These are phyloP conservation scores for Gallinago media DNA, from an alignment of 2,113 vertebrate species.

Conservation along the genomic window DNA sequence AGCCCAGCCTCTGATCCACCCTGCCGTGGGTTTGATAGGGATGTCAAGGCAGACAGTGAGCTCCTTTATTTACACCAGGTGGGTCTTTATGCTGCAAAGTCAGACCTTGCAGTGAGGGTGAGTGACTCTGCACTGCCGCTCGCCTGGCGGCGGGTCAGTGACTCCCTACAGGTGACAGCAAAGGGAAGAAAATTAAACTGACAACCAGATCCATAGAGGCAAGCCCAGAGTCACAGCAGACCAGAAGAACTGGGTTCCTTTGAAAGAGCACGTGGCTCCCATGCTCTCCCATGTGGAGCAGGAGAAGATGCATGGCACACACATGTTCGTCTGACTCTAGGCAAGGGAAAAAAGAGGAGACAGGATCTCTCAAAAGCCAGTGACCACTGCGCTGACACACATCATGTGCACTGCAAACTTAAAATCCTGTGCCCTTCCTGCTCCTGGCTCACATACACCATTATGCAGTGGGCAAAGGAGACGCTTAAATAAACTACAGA, in stretches of 20 bases:
- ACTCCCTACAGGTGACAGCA: neutral
- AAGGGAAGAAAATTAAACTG: neutral
- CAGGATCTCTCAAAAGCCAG: neutral
- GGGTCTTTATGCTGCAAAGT: neutral
- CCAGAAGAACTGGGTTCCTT: neutral
- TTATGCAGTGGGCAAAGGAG: neutral
- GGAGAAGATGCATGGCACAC: neutral
- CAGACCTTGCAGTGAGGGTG: neutral
- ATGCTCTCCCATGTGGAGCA: rapidly evolving
- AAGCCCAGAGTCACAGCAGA: neutral
- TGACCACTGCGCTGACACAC: neutral
- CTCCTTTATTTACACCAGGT: neutral
- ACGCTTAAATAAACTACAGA: neutral
- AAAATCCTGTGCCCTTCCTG: neutral
- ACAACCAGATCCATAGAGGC: neutral
- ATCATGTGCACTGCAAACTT: neutral
- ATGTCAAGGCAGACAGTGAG: neutral
- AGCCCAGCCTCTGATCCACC: neutral
- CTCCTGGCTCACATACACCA: neutral
- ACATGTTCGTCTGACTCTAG: neutral
- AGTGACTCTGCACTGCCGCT: neutral
- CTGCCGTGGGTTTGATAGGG: neutral
- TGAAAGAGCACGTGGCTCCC: neutral
- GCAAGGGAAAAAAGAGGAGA: neutral
- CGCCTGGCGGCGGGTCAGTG: rapidly evolving